Conservation (phyloP, 2,113 vertebrate genomes). For the Syngnathus floridae region DNA sequence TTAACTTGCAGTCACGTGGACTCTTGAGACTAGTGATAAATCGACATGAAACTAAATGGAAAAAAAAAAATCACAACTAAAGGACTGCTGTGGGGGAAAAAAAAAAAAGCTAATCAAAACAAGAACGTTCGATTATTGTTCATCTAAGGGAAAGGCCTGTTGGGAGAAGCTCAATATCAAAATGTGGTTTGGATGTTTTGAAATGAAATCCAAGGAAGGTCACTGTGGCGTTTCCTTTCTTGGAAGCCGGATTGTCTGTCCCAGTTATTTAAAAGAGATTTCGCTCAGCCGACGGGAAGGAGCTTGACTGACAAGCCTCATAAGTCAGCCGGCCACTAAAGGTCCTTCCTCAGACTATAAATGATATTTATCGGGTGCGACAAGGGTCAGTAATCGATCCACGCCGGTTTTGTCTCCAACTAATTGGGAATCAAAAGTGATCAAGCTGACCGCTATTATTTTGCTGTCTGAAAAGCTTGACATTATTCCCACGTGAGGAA, state of each 20-base stretch:
- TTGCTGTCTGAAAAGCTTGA: constrained; percentile 20
- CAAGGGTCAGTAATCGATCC: not conserved
- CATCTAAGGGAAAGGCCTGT: not conserved
- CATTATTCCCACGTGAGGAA: constrained; percentile 30
- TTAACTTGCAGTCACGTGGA: not conserved
- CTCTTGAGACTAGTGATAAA: no score
- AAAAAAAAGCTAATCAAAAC: not conserved
- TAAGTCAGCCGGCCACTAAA: not conserved
- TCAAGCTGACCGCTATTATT: not conserved
- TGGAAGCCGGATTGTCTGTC: not conserved
- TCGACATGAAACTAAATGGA: no score
- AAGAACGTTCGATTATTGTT: not conserved
- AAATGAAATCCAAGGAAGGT: constrained; percentile 2
- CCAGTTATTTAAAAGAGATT: not conserved
- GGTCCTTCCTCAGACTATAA: constrained; percentile 1
- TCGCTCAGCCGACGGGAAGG: not conserved
- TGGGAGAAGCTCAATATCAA: not conserved
- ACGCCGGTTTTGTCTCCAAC: constrained; percentile 4
- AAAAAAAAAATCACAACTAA: not conserved
- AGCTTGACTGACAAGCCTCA: constrained; percentile 2
- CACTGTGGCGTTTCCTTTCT: not conserved
- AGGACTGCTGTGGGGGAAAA: not conserved
- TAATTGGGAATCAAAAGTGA: constrained; percentile 14
- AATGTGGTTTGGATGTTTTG: not conserved
- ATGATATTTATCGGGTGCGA: not conserved